Evolutionary conservation across 1,140 invertebrate genomes (phyloP).

Genomic region (Bradynema listronoti): DNA sequence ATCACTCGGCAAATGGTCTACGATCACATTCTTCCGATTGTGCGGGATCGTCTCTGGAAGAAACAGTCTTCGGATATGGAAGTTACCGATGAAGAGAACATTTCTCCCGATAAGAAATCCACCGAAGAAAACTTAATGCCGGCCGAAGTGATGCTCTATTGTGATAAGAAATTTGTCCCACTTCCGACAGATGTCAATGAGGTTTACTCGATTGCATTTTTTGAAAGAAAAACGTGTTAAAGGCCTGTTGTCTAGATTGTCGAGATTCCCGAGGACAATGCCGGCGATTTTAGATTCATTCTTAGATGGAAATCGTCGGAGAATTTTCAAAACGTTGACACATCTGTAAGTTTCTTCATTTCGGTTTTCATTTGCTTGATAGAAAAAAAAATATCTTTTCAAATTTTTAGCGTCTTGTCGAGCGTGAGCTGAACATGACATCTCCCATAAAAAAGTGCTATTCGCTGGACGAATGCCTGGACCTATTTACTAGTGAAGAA

Average conservation of each 20-base stretch:
- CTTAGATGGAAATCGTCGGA: background rate
- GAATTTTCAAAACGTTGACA: background rate
- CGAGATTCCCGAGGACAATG: no score
- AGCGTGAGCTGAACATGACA: slow-evolving; percentile 37
- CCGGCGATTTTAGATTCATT: slow-evolving; percentile 9
- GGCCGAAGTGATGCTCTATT: background rate
- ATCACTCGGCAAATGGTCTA: no score
- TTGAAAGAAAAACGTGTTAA: background rate
- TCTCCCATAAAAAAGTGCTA: slow-evolving; percentile 41
- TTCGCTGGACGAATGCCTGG: slow-evolving; percentile 48
- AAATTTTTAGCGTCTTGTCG: slow-evolving; percentile 29
- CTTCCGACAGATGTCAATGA: background rate
- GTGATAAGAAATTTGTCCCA: background rate
- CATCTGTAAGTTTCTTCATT: slow-evolving; percentile 4
- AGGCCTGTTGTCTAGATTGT: no score
- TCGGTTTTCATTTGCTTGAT: slow-evolving; percentile 9
- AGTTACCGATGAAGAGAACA: background rate
- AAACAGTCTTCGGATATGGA: background rate
- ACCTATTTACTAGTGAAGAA: slow-evolving; percentile 50
- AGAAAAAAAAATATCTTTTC: no score
- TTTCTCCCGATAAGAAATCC: background rate
- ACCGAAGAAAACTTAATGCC: background rate
- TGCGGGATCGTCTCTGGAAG: background rate
- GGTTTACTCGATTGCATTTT: background rate
- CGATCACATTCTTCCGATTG: no score